phyloP scores from a whole-genome alignment of 2,113 vertebrate genomes.

The Cheilinus undulatus region DNA sequence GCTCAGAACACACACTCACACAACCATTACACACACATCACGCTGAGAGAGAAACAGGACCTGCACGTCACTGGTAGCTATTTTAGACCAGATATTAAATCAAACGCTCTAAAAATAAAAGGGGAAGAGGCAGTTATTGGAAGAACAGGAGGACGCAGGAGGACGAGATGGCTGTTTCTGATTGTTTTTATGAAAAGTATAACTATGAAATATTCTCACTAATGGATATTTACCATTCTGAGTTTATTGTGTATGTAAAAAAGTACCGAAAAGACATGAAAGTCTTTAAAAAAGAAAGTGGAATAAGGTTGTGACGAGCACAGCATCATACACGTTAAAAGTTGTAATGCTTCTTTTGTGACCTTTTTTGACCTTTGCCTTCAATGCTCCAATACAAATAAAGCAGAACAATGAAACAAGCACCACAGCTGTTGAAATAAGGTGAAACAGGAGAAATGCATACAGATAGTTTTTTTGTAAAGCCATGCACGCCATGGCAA shows the following conservation, averaged over 20 bases:
- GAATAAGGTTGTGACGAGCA: too few relatives aligned
- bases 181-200: slow-evolving; percentile 6
- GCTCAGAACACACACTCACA: slow-evolving; percentile 45
- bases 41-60: slow-evolving; percentile 5
- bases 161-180: background rate
- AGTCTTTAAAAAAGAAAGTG: background rate
- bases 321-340: background rate
- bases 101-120: slow-evolving; percentile 39
- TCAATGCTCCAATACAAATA: background rate
- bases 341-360: background rate
- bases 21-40: background rate
- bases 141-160: background rate
- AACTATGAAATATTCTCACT: slow-evolving; percentile 1
- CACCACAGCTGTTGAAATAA: background rate
- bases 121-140: background rate
- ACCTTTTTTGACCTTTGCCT: slow-evolving; percentile 35
- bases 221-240: background rate
- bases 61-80: slow-evolving; percentile 47
- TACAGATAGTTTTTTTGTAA: too few relatives aligned
- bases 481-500: too few relatives aligned
- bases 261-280: too few relatives aligned
- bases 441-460: too few relatives aligned
- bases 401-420: background rate
- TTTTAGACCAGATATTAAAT: slow-evolving; percentile 67
- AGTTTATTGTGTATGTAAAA: too few relatives aligned